Evolutionary conservation across 2,113 vertebrate species (phyloP).

Genomic region (Mirounga angustirostris): DNA sequence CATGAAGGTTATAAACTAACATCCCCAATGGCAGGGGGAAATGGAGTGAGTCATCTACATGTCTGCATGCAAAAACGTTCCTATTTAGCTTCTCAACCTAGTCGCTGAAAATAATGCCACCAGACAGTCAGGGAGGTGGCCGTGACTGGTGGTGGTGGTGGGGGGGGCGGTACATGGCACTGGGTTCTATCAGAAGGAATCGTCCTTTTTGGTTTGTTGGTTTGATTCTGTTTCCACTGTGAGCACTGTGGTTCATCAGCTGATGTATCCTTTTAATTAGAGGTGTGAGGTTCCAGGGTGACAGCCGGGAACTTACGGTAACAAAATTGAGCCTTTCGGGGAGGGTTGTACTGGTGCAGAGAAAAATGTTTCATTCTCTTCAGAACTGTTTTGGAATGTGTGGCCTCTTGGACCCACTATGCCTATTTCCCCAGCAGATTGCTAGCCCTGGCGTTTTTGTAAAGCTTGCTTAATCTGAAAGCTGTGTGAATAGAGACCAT

Average conservation of each 20-base stretch:
- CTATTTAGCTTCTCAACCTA: background rate
- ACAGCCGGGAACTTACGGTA: background rate
- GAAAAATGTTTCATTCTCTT: background rate
- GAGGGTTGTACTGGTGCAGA: background rate
- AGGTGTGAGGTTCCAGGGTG: background rate
- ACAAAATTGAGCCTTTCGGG: background rate
- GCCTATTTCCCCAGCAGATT: background rate
- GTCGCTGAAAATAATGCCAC: background rate
- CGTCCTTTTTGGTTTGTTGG: background rate
- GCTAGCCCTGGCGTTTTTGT: background rate
- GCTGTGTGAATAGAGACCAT: background rate
- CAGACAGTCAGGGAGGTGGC: background rate
- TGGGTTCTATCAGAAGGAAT: background rate
- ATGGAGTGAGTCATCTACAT: conserved; percentile 51
- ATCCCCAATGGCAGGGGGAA: conserved; percentile 51
- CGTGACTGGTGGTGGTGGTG: fast-evolving
- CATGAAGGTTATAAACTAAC: conserved; percentile 55
- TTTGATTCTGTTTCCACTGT: background rate
- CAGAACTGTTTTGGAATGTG: background rate
- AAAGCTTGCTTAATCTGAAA: background rate
- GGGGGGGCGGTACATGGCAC: fast-evolving
- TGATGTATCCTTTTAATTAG: background rate
- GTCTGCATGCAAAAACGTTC: conserved; percentile 10
- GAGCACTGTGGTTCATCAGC: background rate
- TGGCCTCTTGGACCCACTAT: background rate